Percentiles rank a stretch among this genome's conserved stretches.
Evolutionary conservation across 2,797 vertebrate species (phyloP).

Genomic region (Chiroxiphia lanceolata): DNA sequence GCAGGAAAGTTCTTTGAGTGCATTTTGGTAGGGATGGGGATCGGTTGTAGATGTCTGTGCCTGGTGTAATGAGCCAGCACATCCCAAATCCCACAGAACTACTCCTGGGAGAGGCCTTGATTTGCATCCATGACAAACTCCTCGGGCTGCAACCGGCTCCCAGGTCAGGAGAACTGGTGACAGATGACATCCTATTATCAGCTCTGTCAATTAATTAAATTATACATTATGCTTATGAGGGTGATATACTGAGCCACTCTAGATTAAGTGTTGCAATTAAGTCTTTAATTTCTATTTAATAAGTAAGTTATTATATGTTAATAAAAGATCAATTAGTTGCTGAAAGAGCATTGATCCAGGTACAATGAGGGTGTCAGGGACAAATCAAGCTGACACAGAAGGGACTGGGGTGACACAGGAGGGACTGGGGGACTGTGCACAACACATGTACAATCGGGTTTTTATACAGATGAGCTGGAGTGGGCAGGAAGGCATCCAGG

Average conservation of each 20-base stretch:
- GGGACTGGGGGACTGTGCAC: conserved; percentile 30
- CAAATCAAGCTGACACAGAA: conserved; percentile 60
- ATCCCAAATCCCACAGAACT: accelerated
- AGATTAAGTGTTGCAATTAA: conserved; percentile 79
- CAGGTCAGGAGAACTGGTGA: conserved; percentile 74
- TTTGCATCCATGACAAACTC: not conserved
- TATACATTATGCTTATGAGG: conserved; percentile 73
- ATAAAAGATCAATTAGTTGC: conserved; percentile 81
- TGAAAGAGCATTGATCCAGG: conserved; percentile 75
- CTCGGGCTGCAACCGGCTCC: conserved; percentile 41
- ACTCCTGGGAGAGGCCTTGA: not conserved
- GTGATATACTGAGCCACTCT: conserved; percentile 69
- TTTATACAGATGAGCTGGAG: conserved; percentile 37
- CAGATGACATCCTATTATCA: conserved; percentile 73
- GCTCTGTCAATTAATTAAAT: conserved; percentile 73
- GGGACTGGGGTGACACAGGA: conserved; percentile 55
- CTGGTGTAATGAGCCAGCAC: accelerated
- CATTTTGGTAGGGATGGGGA: not conserved
- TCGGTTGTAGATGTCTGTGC: not conserved
- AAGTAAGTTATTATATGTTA: conserved; percentile 78
- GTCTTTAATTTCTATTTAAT: conserved; percentile 80
- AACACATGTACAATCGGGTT: conserved; percentile 51
- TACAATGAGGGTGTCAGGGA: conserved; percentile 72
- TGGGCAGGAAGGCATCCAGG: conserved; percentile 21
- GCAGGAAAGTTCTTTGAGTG: not conserved